Base-by-base conservation (phyloP, 1,140 invertebrate genomes). In the Ceratosolen fusciceps region DNA sequence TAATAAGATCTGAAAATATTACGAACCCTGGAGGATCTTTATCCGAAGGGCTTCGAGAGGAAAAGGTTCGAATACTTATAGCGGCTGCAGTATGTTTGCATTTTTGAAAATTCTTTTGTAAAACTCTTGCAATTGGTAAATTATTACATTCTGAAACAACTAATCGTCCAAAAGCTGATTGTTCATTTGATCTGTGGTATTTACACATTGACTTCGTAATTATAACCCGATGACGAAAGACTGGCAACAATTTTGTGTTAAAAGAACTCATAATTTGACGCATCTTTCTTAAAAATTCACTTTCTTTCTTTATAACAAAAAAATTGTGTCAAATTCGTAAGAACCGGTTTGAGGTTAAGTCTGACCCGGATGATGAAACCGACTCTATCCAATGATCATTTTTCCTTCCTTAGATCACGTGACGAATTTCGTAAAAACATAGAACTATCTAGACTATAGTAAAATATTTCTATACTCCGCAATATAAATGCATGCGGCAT, bases 21-120 rank as follows among this genome's bases (percentile, higher is more conserved):
- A 80, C 74, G 82, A 83, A 88, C 87, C 76, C 81, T 21, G 84
- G 72, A 16, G 83, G 70, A 67, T 84, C 83, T 26, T 80, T 86
- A 71, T 87, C 83, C 5, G 65, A 82, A 10, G 79, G 70, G 60
- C 76, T 83, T 78, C 84, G 87, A 0, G 86, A 79, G 0, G 87
- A 83, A 72, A 86, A 88, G 4, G 77, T 77, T 80, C 86, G 84
- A 24, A 86, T 60, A 0, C 52, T 78, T 0, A 82, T 68, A 10
- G 83, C 47, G 5, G 83, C 75, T 10, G 80, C 80, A 37, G 70
- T 78, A 3, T 79, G 49, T 16, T 82, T 71, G 60, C 47, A 79
- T 29, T 65, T 65, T 54, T 70, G 65, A 19, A 80, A 52, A 43
- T 56, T 82, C 16, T 62, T 74, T 8, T 24, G 16, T 3, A 83